A percentile compares a stretch with the other conserved stretches of the same genome.
phyloP scores from a whole-genome alignment of 2,797 vertebrate genomes.

The Hemitrygon akajei region DNA sequence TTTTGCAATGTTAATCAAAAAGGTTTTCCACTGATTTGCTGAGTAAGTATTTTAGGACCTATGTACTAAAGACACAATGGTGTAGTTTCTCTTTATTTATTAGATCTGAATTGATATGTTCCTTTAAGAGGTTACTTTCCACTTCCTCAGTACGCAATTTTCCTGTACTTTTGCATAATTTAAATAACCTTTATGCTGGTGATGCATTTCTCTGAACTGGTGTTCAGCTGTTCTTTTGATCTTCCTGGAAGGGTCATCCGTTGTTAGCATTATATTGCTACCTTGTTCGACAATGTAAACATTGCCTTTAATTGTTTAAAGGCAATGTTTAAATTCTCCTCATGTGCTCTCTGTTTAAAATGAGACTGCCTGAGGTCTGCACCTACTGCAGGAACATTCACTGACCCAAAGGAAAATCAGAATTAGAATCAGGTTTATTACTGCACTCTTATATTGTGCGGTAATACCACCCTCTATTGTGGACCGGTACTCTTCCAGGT shows the following conservation, averaged over 20 bases:
- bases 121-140: not conserved
- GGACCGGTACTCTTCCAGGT: no score
- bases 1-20: not conserved
- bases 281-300: not conserved
- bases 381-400: not conserved
- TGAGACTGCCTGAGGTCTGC: not conserved
- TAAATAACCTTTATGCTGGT: not conserved
- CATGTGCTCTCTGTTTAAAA: not conserved
- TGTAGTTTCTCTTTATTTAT: not conserved
- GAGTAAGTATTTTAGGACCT: no score
- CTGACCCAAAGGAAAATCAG: not conserved
- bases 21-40: not conserved
- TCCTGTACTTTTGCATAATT: not conserved
- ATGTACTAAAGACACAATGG: no score
- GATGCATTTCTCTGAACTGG: not conserved
- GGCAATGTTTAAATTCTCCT: conserved; percentile 20
- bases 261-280: not conserved
- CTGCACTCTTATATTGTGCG: no score
- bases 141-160: not conserved
- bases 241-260: not conserved
- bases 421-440: no score
- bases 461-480: no score
- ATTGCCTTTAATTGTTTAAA: not conserved
- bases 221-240: not conserved
- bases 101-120: not conserved